Evolutionary conservation across 1,140 invertebrate species (phyloP).

Genomic region (Chrysoperla carnea): DNA sequence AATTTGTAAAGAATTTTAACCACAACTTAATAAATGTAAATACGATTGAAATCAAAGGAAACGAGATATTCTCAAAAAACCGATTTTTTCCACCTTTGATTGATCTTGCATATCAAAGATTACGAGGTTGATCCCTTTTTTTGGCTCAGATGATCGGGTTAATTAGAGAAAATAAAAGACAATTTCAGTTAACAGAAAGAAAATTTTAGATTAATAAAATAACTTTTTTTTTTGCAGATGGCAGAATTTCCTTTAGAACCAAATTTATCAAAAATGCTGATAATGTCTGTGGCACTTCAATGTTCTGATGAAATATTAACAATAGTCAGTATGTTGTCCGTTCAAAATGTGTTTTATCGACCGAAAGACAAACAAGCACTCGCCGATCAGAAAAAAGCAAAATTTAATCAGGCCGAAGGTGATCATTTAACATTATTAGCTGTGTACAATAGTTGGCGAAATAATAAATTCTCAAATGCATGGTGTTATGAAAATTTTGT

Average conservation of each 20-base stretch:
- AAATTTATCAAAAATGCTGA: constrained; percentile 96
- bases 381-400: constrained; percentile 97
- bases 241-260: constrained; percentile 98
- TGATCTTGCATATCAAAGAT: too few species aligned
- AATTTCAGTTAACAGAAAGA: too few species aligned
- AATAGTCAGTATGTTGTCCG: constrained; percentile 96
- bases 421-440: constrained; percentile 96
- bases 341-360: constrained; percentile 97
- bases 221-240: constrained; percentile 59
- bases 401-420: constrained; percentile 97
- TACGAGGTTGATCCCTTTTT: too few species aligned
- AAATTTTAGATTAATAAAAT: too few species aligned
- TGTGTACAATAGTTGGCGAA: constrained; percentile 99
- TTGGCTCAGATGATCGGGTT: too few species aligned
- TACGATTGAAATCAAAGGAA: too few species aligned
- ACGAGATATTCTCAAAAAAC: too few species aligned
- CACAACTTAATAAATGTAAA: too few species aligned
- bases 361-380: constrained; percentile 94
- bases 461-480: constrained; percentile 96
- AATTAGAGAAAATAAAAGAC: too few species aligned
- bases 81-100: too few species aligned
- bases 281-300: constrained; percentile 97
- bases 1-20: too few species aligned
- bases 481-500: constrained; percentile 99
- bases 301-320: constrained; percentile 98